A percentile compares a stretch with the other conserved stretches of the same genome.
Evolutionary conservation across 2,113 vertebrate species (phyloP).

Genomic region (Notiomystis cincta): DNA sequence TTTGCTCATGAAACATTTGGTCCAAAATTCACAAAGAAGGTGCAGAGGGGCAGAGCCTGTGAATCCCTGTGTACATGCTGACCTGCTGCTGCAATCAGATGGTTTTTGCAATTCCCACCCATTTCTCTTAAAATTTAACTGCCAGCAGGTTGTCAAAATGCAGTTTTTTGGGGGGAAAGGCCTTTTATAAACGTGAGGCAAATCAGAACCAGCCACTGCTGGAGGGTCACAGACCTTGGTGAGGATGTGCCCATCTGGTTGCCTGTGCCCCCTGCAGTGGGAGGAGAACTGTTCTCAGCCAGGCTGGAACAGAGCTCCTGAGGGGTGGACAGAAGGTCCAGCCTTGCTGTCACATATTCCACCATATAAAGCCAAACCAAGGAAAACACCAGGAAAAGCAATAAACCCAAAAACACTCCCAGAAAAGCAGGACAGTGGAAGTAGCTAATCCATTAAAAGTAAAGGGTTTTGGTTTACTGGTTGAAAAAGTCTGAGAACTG

Average conservation of each 20-base stretch:
- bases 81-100: background rate
- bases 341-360: background rate
- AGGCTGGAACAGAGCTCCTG: background rate
- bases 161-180: background rate
- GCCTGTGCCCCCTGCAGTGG: background rate
- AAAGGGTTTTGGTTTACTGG: background rate
- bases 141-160: background rate
- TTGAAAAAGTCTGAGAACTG: background rate
- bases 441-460: background rate
- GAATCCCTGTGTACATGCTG: accelerated
- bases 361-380: background rate
- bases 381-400: background rate
- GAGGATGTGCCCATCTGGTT: background rate
- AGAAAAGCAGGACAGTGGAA: background rate
- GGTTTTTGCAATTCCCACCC: background rate
- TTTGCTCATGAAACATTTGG: background rate
- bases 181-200: background rate
- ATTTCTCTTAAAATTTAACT: background rate
- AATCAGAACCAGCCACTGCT: background rate
- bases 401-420: background rate
- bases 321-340: background rate
- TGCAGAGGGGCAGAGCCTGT: background rate
- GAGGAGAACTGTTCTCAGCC: background rate
- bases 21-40: background rate
- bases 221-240: background rate